Evolutionary conservation across 2,797 vertebrate species (phyloP).

Genomic region (Anomalospiza imberbis): DNA sequence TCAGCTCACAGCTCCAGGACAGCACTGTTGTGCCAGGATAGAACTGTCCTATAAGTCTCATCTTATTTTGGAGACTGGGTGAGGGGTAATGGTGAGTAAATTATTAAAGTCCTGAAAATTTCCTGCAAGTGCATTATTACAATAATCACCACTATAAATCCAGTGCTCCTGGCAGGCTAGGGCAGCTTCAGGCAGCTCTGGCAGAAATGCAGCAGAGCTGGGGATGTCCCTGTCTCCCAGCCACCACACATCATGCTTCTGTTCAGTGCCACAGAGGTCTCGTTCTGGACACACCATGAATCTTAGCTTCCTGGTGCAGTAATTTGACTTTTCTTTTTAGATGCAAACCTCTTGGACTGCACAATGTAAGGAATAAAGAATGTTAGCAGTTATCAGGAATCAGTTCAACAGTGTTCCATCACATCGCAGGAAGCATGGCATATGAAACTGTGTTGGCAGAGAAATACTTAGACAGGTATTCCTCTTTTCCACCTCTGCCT

Average conservation of each 20-base stretch:
- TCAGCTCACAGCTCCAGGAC: not conserved
- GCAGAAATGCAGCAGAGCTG: not conserved
- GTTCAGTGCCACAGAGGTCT: not conserved
- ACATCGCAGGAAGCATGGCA: not conserved
- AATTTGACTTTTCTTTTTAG: not conserved
- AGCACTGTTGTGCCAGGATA: not conserved
- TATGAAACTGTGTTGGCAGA: not conserved
- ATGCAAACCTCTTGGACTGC: not conserved
- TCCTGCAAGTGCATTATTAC: not conserved
- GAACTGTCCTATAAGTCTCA: not conserved
- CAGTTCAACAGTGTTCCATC: not conserved
- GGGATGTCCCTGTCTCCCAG: not conserved
- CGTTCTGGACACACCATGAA: not conserved
- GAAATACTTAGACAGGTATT: not conserved
- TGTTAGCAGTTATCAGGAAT: not conserved
- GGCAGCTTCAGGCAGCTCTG: not conserved
- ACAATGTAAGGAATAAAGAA: not conserved
- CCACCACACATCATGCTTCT: not conserved
- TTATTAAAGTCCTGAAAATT: not conserved
- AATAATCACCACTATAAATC: not conserved
- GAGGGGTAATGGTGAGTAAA: not conserved
- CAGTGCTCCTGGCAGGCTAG: not conserved
- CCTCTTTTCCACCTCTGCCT: not conserved
- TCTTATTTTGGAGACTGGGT: not conserved
- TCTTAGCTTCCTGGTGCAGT: not conserved